phyloP scores from a whole-genome alignment of 2,888 invertebrate species.

The Romanomermis culicivorax region DNA sequence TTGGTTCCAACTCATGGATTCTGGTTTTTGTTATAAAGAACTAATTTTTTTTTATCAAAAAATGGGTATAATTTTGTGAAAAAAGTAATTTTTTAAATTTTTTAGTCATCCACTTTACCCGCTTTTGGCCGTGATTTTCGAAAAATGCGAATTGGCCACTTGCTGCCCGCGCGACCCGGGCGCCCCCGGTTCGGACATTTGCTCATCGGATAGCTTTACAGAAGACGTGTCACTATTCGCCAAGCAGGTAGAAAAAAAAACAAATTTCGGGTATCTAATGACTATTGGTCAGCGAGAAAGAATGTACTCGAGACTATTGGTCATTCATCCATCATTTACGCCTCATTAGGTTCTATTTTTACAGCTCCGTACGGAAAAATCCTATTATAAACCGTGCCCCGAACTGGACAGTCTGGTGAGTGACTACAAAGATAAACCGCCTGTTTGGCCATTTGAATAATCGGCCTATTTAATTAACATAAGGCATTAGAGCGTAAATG shows the following conservation, averaged over 20 bases:
- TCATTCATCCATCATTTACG: no score
- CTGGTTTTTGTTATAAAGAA: no score
- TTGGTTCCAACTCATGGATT: no score
- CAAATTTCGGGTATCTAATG: neutral
- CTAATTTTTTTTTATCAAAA: no score
- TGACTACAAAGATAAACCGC: constrained; percentile 25
- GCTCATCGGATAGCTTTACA: constrained; percentile 98
- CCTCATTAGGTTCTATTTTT: constrained; percentile 32
- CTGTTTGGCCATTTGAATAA: neutral
- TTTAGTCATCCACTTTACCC: constrained; percentile 97
- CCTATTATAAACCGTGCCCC: constrained; percentile 69
- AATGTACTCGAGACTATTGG: no score
- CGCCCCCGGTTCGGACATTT: constrained; percentile 51
- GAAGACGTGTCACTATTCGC: constrained; percentile 99
- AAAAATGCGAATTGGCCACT: constrained; percentile 99
- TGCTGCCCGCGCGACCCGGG: constrained; percentile 80
- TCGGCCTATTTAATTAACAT: constrained; percentile 11
- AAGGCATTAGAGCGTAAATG: neutral
- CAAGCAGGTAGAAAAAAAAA: constrained; percentile 73
- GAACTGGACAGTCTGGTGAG: constrained; percentile 99
- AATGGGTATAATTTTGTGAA: neutral
- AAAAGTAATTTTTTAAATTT: constrained; percentile 31
- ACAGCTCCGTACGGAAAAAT: neutral
- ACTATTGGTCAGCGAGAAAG: no score
- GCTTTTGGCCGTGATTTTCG: constrained; percentile 92